Conservation (phyloP, 1,140 invertebrate species). For the Bilobella aurantiaca region DNA sequence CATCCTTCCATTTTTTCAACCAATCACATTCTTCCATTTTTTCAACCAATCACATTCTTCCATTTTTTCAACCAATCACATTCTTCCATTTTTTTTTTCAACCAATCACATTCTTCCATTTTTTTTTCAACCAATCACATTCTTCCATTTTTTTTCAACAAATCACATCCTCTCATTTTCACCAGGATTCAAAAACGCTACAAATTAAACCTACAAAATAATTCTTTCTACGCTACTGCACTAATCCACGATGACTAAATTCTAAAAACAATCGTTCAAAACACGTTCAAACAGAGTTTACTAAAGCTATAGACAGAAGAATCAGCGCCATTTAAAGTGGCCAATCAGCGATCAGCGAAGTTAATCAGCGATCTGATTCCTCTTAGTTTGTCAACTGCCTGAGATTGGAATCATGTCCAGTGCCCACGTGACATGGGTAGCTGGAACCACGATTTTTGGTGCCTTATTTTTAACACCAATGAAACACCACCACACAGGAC, state of each 20-base stretch:
- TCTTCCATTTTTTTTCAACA: neutral
- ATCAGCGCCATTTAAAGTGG: neutral
- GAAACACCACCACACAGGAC: neutral
- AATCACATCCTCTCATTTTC: neutral
- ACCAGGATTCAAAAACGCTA: neutral
- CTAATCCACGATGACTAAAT: neutral
- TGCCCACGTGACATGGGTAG: neutral
- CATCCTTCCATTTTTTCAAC: neutral
- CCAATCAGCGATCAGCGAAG: neutral
- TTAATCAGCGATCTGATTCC: neutral
- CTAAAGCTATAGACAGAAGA: constrained; percentile 8
- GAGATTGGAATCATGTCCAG: neutral
- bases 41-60: neutral
- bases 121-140: neutral
- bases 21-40: neutral
- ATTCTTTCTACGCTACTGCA: neutral
- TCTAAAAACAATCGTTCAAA: neutral
- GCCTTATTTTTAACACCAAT: neutral
- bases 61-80: neutral
- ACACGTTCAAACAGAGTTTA: neutral
- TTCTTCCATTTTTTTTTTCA: neutral
- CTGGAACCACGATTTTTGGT: neutral
- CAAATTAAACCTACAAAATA: neutral
- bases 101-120: neutral
- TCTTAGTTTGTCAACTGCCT: constrained; percentile 9